These are phyloP conservation scores for Heliothis peltigera DNA, from an alignment of 2,888 invertebrate species.

Conservation along the genomic window DNA sequence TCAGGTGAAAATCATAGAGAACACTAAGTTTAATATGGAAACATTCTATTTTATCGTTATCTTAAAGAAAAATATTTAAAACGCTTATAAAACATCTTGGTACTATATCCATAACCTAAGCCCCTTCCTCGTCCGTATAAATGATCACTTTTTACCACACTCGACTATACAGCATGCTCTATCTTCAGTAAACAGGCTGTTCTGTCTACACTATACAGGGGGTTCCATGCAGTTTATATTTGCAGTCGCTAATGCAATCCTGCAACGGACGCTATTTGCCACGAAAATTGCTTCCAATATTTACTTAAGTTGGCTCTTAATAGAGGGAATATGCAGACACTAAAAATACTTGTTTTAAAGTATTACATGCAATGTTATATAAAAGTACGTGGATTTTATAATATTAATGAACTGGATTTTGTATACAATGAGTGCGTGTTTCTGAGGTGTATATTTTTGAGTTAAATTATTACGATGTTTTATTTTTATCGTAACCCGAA, in stretches of 20 bases:
- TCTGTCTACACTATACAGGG: constrained; percentile 16
- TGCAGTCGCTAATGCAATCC: constrained; percentile 67
- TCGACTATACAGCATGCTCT: constrained; percentile 17
- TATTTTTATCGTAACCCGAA: background rate
- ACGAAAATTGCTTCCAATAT: constrained; percentile 69
- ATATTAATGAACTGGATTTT: constrained; percentile 4
- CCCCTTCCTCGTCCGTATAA: constrained; percentile 61
- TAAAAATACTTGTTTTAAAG: constrained; percentile 11
- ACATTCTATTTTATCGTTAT: too few relatives aligned
- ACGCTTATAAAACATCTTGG: background rate
- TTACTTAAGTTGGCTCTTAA: constrained; percentile 52
- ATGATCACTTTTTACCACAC: constrained; percentile 66
- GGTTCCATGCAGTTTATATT: constrained; percentile 51
- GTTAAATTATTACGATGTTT: background rate
- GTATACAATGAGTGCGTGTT: background rate
- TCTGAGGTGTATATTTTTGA: background rate
- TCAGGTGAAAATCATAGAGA: too few relatives aligned
- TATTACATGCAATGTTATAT: background rate
- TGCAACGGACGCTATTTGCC: constrained; percentile 68
- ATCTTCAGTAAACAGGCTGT: constrained; percentile 35
- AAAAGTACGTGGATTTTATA: background rate
- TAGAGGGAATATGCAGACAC: constrained; percentile 32
- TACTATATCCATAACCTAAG: constrained; percentile 35
- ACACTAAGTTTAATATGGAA: too few relatives aligned
- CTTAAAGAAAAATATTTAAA: too few relatives aligned